These are phyloP conservation scores for Lasius platythorax DNA, from an alignment of 2,888 invertebrate genomes.

Conservation along the genomic window DNA sequence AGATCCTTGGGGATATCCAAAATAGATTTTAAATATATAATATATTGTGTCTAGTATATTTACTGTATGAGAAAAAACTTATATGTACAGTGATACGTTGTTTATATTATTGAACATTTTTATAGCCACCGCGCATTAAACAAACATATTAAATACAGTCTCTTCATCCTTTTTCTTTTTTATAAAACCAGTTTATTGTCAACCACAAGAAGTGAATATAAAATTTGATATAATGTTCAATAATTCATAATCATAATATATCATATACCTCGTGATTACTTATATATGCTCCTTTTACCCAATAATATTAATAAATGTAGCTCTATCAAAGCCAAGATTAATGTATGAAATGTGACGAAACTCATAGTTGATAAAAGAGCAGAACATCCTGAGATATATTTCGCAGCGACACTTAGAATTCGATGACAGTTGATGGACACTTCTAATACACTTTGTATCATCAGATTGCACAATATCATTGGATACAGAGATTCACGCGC, in stretches of 20 bases:
- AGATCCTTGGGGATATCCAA: slow-evolving; percentile 93
- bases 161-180: slow-evolving; percentile 69
- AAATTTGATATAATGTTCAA: slow-evolving; percentile 84
- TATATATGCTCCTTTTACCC: slow-evolving; percentile 72
- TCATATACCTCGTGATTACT: slow-evolving; percentile 75
- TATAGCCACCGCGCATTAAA: background rate
- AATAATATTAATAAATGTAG: slow-evolving; percentile 73
- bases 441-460: slow-evolving; percentile 48
- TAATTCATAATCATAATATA: slow-evolving; percentile 81
- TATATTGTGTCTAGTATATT: background rate
- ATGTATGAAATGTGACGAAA: slow-evolving; percentile 65
- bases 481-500: background rate
- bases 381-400: slow-evolving; percentile 72
- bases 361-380: slow-evolving; percentile 66
- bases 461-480: slow-evolving; percentile 8
- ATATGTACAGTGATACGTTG: background rate
- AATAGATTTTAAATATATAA: slow-evolving; percentile 67
- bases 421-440: slow-evolving; percentile 51
- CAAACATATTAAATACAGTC: slow-evolving; percentile 13
- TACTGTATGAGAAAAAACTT: slow-evolving; percentile 7
- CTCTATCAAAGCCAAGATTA: slow-evolving; percentile 72
- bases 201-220: slow-evolving; percentile 85
- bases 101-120: slow-evolving; percentile 3
- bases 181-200: slow-evolving; percentile 85
- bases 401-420: slow-evolving; percentile 60